A percentile compares a stretch with the other conserved stretches of the same genome.
Evolutionary conservation across 1,140 invertebrate species (phyloP).

Genomic region (Brachionus calyciflorus): DNA sequence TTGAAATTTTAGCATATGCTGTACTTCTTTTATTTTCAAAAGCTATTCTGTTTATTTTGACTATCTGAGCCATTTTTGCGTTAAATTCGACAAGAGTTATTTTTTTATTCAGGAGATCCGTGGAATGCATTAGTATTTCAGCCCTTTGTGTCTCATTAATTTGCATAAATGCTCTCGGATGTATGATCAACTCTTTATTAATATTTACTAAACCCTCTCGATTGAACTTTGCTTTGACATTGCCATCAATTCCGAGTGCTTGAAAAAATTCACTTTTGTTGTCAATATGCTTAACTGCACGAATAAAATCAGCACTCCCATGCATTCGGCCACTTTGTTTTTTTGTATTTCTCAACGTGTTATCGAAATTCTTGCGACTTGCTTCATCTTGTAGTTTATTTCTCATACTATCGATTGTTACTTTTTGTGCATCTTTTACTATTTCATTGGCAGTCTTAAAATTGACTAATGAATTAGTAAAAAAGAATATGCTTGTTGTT

Average conservation of each 20-base stretch:
- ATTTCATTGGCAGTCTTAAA: not conserved
- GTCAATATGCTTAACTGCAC: not conserved
- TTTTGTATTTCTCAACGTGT: not conserved
- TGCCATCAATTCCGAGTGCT: not conserved
- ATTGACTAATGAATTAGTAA: not conserved
- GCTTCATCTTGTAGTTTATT: not conserved
- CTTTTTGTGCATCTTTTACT: not conserved
- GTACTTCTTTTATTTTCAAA: no score
- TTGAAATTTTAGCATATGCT: no score
- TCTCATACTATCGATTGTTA: not conserved
- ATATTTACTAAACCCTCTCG: not conserved
- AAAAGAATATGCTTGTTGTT: not conserved
- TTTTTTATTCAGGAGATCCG: no score
- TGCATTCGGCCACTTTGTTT: not conserved
- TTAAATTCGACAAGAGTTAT: no score
- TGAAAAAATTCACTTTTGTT: not conserved
- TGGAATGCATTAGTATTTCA: no score
- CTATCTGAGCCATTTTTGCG: no score
- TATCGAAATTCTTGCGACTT: not conserved
- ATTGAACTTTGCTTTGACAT: not conserved
- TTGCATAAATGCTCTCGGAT: no score
- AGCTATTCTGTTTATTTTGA: no score
- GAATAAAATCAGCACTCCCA: not conserved
- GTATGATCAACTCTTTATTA: no score
- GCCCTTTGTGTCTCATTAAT: no score